These are phyloP conservation scores for Notamacropus eugenii DNA, from an alignment of 2,797 vertebrate species.

Conservation along the genomic window DNA sequence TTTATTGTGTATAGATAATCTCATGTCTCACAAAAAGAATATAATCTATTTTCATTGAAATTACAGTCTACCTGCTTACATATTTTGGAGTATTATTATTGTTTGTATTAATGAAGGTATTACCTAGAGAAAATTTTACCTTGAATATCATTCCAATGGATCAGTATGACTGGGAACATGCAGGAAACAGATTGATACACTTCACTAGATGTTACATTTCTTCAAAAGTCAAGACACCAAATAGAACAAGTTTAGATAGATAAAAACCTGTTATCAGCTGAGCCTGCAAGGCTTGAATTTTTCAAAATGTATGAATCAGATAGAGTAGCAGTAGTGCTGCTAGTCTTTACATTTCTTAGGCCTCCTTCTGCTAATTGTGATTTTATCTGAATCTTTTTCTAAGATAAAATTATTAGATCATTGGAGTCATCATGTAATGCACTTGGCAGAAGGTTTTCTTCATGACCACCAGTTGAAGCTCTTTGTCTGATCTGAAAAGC, in stretches of 20 bases:
- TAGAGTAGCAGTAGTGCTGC: neutral
- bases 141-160: neutral
- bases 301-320: neutral
- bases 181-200: neutral
- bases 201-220: neutral
- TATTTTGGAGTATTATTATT: neutral
- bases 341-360: neutral
- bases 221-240: neutral
- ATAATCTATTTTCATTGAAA: neutral
- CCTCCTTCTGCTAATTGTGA: neutral
- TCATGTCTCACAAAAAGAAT: neutral
- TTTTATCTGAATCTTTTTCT: neutral
- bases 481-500: neutral
- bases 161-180: neutral
- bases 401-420: neutral
- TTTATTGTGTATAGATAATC: neutral
- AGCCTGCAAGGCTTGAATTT: neutral
- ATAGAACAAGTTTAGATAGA: neutral
- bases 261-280: neutral
- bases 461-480: neutral
- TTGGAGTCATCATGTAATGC: neutral
- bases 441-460: neutral
- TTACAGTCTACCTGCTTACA: neutral
- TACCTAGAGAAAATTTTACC: neutral
- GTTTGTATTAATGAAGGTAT: neutral